A percentile compares a stretch with the other conserved stretches of the same genome.
Evolutionary conservation across 2,888 invertebrate species (phyloP).

Genomic region (Amphipyra berbera): DNA sequence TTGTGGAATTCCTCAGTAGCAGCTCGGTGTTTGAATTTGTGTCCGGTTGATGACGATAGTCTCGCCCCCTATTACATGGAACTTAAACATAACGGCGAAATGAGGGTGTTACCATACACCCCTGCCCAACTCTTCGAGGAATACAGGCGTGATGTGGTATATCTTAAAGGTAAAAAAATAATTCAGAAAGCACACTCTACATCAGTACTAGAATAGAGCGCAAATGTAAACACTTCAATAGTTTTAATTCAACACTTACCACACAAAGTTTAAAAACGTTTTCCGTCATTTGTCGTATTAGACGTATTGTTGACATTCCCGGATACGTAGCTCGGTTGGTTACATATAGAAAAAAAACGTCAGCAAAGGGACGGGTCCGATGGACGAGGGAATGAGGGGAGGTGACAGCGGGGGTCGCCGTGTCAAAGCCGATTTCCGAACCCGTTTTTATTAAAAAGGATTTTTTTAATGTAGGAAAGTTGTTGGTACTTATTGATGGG

Average conservation of each 20-base stretch:
- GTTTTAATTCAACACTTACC: not conserved
- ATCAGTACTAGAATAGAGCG: too few species aligned
- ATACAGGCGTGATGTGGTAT: too few species aligned
- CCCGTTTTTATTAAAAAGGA: slow-evolving; percentile 41
- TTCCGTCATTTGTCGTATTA: slow-evolving; percentile 42
- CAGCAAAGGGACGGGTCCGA: slow-evolving; percentile 57
- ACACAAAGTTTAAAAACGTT: slow-evolving; percentile 24
- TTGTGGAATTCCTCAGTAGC: too few species aligned
- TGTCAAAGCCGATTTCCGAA: slow-evolving; percentile 57
- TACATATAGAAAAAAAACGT: slow-evolving; percentile 58
- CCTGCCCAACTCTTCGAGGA: too few species aligned
- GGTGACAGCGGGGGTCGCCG: slow-evolving; percentile 62
- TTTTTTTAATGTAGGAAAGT: slow-evolving; percentile 24
- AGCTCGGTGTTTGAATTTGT: too few species aligned
- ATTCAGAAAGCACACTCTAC: too few species aligned
- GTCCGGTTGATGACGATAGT: too few species aligned
- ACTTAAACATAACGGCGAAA: too few species aligned
- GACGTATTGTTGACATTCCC: slow-evolving; percentile 52
- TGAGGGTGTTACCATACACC: too few species aligned
- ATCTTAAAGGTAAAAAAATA: too few species aligned
- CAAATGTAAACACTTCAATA: too few species aligned
- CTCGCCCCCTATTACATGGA: too few species aligned
- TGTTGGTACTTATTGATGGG: not conserved
- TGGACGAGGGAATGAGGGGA: slow-evolving; percentile 60
- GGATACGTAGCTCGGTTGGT: slow-evolving; percentile 45